Conservation (phyloP, 1,140 invertebrate genomes). For the Temnothorax curvispinosus region DNA sequence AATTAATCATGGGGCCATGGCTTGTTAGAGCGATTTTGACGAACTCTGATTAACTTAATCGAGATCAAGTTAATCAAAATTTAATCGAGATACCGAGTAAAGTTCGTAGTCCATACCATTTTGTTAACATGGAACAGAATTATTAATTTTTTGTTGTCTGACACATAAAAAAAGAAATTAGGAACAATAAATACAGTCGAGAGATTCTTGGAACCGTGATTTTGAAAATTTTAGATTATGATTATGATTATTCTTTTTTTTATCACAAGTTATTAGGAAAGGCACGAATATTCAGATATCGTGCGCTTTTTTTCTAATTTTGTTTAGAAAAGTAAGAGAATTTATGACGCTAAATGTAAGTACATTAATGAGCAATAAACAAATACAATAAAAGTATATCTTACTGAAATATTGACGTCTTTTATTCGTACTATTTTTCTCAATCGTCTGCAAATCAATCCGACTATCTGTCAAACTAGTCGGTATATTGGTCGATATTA, state of each 20-base stretch:
- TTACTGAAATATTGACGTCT: slow-evolving; percentile 37
- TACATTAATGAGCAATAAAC: background rate
- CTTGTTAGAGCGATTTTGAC: no score
- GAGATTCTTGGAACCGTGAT: background rate
- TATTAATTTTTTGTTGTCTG: no score
- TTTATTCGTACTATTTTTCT: slow-evolving; percentile 26
- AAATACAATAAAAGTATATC: slow-evolving; percentile 11
- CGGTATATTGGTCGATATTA: slow-evolving; percentile 31
- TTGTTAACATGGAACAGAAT: no score
- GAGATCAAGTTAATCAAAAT: no score
- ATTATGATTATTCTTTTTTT: background rate
- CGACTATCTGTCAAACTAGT: background rate
- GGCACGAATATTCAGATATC: background rate
- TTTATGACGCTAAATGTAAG: background rate
- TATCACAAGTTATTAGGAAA: background rate
- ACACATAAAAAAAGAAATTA: no score
- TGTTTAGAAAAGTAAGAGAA: background rate
- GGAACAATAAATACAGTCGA: no score
- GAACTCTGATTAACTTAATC: no score
- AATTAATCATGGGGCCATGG: no score
- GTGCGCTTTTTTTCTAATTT: background rate
- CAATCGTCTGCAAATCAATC: slow-evolving; percentile 24
- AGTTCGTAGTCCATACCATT: no score
- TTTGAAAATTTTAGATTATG: background rate
- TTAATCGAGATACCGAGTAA: no score